Evolutionary conservation across 2,888 invertebrate genomes (phyloP), one percentile per base, ranked within the genome.

Genomic region (Nymphalis c-album): DNA sequence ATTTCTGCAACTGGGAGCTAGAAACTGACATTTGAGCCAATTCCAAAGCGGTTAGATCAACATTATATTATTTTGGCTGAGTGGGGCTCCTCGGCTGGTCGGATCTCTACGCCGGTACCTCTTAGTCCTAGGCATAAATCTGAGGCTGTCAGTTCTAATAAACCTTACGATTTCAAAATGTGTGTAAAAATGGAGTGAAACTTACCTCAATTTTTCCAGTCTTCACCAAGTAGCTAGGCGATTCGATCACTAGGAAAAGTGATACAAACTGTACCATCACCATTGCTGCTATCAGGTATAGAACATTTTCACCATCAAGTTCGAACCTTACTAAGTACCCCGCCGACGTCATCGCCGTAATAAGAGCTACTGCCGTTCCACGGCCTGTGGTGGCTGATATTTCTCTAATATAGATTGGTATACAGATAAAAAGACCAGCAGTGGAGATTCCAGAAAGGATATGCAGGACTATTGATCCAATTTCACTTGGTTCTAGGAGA

Each of bases 321-420:
- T 74, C 76, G 71, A 88, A 60, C 60, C 80, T 82, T 72, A 84
- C 80, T 73, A 84, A 58, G 64, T 86, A 87, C 3, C 90, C 91
- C 0, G 78, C 76, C 1, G 86, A 76, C 0, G 84, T 83, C 84
- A 89, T 81, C 4, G 79, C 68, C 67, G 82, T 73, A 75, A 85
- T 81, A 8, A 90, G 45, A 0, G 80, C 74, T 2, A 87, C 55
- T 1, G 80, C 77, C 7, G 83, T 71, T 0, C 84, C 85, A 51
- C 87, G 75, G 5, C 76, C 73, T 1, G 66, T 61, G 2, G 71
- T 68, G 0, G 80, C 72, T 18, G 82, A 84, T 18, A 87, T 80
- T 71, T 91, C 90, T 63, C 83, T 71, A 0, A 90, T 73, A 71
- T 88, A 90, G 0, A 82, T 80, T 1, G 90, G 90, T 1, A 89